These are phyloP conservation scores for Burhinus oedicnemus DNA, from an alignment of 2,113 vertebrate species.

Conservation along the genomic window DNA sequence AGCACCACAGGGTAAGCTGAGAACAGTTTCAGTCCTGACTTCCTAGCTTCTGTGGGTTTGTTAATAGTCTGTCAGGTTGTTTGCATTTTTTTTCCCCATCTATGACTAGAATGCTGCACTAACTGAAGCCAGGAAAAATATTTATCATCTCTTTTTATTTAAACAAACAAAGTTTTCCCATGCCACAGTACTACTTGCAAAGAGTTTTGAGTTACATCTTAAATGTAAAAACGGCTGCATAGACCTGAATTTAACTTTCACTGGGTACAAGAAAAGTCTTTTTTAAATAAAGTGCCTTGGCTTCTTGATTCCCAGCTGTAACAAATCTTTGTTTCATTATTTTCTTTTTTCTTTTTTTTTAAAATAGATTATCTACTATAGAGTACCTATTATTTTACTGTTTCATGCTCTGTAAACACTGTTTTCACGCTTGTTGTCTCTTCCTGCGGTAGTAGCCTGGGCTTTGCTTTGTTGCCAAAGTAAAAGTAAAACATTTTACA, in stretches of 20 bases:
- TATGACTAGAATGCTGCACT: neutral
- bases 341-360: neutral
- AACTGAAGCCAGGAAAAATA: neutral
- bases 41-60: neutral
- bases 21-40: neutral
- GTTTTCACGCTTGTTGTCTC: constrained; percentile 41
- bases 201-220: constrained; percentile 13
- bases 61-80: neutral
- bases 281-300: constrained; percentile 37
- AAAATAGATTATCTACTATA: constrained; percentile 24
- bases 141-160: neutral
- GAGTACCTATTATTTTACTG: constrained; percentile 53
- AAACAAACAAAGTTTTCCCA: neutral
- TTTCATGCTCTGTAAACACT: constrained; percentile 51
- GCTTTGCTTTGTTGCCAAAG: constrained; percentile 47
- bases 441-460: neutral
- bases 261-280: constrained; percentile 25
- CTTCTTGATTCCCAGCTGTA: constrained; percentile 56
- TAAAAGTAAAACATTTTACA: constrained; percentile 30
- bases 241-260: constrained; percentile 50
- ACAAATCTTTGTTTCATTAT: constrained; percentile 30
- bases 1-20: neutral
- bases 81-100: neutral
- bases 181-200: neutral
- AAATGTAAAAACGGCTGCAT: neutral